A percentile compares a stretch with the other conserved stretches of the same genome.
Evolutionary conservation across 2,888 invertebrate species (phyloP).

Genomic region (Eupeodes luniger): DNA sequence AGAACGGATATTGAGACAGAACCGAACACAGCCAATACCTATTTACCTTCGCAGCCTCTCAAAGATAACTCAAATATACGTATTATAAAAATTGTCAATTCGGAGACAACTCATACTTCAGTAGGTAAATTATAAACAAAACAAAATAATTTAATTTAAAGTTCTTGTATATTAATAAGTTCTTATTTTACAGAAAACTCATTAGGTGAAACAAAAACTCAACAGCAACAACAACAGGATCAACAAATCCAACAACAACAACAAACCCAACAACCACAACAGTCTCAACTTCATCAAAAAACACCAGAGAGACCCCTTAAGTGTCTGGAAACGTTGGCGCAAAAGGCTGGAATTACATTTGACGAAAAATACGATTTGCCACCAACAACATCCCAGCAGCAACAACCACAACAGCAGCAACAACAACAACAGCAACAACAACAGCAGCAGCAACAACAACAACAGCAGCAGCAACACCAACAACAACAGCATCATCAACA

Average conservation of each 20-base stretch:
- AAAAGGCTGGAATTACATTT: slow-evolving; percentile 90
- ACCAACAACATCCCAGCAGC: slow-evolving; percentile 58
- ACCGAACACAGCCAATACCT: slow-evolving; percentile 81
- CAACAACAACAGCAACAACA: slow-evolving; percentile 30
- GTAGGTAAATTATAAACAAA: slow-evolving; percentile 83
- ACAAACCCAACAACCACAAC: slow-evolving; percentile 81
- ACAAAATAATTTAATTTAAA: background rate
- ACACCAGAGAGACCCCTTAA: slow-evolving; percentile 85
- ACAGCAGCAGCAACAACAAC: slow-evolving; percentile 45
- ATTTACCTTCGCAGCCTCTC: slow-evolving; percentile 80
- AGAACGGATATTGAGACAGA: slow-evolving; percentile 82
- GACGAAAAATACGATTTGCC: slow-evolving; percentile 91
- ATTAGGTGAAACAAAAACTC: slow-evolving; percentile 81
- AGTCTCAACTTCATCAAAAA: slow-evolving; percentile 78
- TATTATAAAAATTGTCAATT: slow-evolving; percentile 78
- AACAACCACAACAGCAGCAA: background rate
- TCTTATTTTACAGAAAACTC: slow-evolving; percentile 59
- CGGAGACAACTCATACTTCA: slow-evolving; percentile 82
- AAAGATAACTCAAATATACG: slow-evolving; percentile 83
- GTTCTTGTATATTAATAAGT: background rate
- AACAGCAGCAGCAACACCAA: slow-evolving; percentile 30
- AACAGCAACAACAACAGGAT: slow-evolving; percentile 85
- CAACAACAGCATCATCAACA: slow-evolving; percentile 43
- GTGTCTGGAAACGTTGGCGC: slow-evolving; percentile 89
- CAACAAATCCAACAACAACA: slow-evolving; percentile 83